Conservation (phyloP, 2,113 vertebrate genomes). For the Notarius lentiginosus region DNA sequence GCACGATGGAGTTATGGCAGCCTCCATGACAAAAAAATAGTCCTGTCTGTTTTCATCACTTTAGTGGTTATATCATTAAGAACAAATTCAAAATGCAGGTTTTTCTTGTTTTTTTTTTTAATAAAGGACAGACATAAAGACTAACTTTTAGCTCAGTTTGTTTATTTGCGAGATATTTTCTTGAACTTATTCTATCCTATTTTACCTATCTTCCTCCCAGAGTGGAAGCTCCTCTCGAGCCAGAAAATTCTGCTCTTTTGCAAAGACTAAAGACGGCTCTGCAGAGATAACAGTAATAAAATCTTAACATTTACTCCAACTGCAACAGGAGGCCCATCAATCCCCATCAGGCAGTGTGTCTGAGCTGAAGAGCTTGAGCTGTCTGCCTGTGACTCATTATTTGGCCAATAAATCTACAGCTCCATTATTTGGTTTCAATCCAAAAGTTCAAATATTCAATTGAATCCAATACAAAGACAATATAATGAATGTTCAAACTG, state of each 20-base stretch:
- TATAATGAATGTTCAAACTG: too few relatives aligned
- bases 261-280: background rate
- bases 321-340: slow-evolving; percentile 9
- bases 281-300: slow-evolving; percentile 16
- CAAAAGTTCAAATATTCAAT: background rate
- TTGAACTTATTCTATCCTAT: background rate
- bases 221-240: background rate
- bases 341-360: background rate
- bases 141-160: too few relatives aligned
- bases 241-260: slow-evolving; percentile 3
- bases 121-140: too few relatives aligned
- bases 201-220: background rate
- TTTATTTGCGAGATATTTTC: too few relatives aligned
- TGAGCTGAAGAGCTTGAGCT: slow-evolving; percentile 12
- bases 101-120: too few relatives aligned
- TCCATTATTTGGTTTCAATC: slow-evolving; percentile 44
- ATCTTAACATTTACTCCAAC: slow-evolving; percentile 15
- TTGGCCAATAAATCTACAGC: background rate
- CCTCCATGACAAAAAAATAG: too few relatives aligned
- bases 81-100: too few relatives aligned
- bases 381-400: slow-evolving; percentile 50
- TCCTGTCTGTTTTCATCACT: too few relatives aligned
- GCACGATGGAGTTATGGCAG: too few relatives aligned
- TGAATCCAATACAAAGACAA: too few relatives aligned
- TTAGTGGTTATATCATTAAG: too few relatives aligned